A percentile compares a stretch with the other conserved stretches of the same genome.
Evolutionary conservation across 2,113 vertebrate genomes (phyloP).

Genomic region (Aphyosemion australe): DNA sequence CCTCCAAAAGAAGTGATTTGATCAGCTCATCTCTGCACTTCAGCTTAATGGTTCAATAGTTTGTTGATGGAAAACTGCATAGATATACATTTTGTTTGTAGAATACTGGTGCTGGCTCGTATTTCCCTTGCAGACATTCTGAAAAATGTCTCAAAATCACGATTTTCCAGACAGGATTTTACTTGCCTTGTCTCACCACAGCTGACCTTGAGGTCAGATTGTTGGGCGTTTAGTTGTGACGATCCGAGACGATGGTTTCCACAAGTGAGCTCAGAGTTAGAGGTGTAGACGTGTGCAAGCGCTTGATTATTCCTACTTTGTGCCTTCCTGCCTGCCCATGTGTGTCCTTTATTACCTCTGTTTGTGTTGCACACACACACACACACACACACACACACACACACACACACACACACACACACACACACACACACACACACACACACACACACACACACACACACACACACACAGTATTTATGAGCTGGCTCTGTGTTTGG

Average conservation of each 20-base stretch:
- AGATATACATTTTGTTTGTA: too few relatives aligned
- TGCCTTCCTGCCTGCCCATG: slow-evolving; percentile 6
- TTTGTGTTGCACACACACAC: not conserved
- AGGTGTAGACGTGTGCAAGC: not conserved
- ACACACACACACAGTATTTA: slow-evolving; percentile 16
- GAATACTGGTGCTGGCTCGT: too few relatives aligned
- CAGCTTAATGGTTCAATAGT: not conserved
- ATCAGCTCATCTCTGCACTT: too few relatives aligned
- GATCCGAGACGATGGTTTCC: not conserved
- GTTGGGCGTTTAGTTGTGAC: not conserved
- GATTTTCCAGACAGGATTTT: too few relatives aligned
- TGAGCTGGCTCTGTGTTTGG: slow-evolving; percentile 15
- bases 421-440: not conserved
- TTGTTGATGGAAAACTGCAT: too few relatives aligned
- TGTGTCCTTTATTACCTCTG: slow-evolving; percentile 21
- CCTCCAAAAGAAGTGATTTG: not conserved
- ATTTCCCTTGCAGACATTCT: not conserved
- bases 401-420: not conserved
- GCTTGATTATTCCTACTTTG: slow-evolving; percentile 13
- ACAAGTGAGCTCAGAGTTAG: not conserved
- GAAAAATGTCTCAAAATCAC: too few relatives aligned
- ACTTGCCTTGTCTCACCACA: not conserved
- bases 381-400: not conserved
- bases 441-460: not conserved
- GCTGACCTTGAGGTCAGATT: not conserved